Percentiles rank a stretch among this genome's conserved stretches.
Conservation (phyloP, 2,888 invertebrate species). For the Thera obeliscata region DNA sequence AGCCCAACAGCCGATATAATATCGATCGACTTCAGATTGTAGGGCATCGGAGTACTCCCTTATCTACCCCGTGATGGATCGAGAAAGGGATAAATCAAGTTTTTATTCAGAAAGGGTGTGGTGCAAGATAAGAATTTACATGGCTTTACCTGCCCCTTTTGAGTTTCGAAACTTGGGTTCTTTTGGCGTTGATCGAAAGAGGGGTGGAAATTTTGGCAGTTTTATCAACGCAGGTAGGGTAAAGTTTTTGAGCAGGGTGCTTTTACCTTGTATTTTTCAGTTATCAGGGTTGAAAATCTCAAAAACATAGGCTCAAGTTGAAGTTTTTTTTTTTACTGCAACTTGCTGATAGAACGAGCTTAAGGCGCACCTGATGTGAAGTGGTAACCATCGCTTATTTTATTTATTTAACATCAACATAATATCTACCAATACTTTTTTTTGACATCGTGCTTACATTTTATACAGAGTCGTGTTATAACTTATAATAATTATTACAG, state of each 20-base stretch:
- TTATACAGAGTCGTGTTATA: too few species aligned
- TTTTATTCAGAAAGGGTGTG: constrained; percentile 57
- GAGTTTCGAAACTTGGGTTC: constrained; percentile 9
- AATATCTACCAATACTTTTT: too few species aligned
- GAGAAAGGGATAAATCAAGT: constrained; percentile 72
- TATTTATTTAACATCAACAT: too few species aligned
- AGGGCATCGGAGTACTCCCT: constrained; percentile 43
- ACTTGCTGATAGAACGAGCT: too few species aligned
- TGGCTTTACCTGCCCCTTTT: constrained; percentile 28
- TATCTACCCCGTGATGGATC: constrained; percentile 73
- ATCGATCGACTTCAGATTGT: constrained; percentile 47
- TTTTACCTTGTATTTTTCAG: neutral
- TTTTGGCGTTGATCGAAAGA: constrained; percentile 14
- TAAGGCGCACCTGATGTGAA: too few species aligned
- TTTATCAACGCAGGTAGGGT: constrained; percentile 9
- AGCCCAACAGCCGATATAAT: constrained; percentile 43
- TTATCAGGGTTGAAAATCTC: neutral
- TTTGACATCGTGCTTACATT: too few species aligned
- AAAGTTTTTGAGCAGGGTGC: constrained; percentile 4
- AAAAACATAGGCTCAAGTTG: neutral
- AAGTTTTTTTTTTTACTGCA: too few species aligned
- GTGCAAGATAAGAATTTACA: constrained; percentile 41
- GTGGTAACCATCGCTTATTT: too few species aligned
- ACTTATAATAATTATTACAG: too few species aligned
- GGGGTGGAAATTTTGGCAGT: constrained; percentile 8